phyloP scores from a whole-genome alignment of 1,140 invertebrate species.

The Drosophila malerkotliana region DNA sequence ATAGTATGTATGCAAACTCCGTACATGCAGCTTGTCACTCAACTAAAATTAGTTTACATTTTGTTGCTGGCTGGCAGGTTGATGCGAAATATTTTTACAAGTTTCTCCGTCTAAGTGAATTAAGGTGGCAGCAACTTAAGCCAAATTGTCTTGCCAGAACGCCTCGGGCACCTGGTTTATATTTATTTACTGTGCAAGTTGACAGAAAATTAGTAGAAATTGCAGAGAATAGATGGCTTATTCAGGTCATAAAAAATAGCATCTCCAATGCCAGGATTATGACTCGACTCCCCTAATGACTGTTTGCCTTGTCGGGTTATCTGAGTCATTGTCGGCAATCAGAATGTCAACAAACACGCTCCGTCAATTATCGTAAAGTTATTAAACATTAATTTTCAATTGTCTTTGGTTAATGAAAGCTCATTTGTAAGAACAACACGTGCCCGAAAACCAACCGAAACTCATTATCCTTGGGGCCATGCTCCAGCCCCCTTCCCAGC shows the following conservation, averaged over 20 bases:
- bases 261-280: background rate
- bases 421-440: slow-evolving; percentile 46
- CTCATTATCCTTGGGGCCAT: slow-evolving; percentile 27
- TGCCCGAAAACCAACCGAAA: background rate
- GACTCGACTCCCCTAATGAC: background rate
- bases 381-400: slow-evolving; percentile 48
- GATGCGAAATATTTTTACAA: slow-evolving; percentile 59
- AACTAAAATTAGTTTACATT: slow-evolving; percentile 57
- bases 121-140: slow-evolving; percentile 65
- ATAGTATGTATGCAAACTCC: slow-evolving; percentile 4
- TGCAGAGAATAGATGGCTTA: background rate
- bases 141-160: slow-evolving; percentile 59
- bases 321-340: slow-evolving; percentile 17
- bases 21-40: slow-evolving; percentile 5
- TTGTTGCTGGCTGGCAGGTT: slow-evolving; percentile 46
- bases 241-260: background rate
- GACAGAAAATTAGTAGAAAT: slow-evolving; percentile 27
- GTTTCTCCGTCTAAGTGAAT: slow-evolving; percentile 47
- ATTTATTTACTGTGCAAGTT: slow-evolving; percentile 37
- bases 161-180: slow-evolving; percentile 23
- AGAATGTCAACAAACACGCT: slow-evolving; percentile 52
- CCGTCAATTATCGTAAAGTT: slow-evolving; percentile 21
- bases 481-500: background rate
- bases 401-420: slow-evolving; percentile 35
- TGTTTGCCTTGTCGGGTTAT: slow-evolving; percentile 12